Base-by-base conservation (phyloP, 2,888 invertebrate genomes). In the Lithophane ornitopus region DNA sequence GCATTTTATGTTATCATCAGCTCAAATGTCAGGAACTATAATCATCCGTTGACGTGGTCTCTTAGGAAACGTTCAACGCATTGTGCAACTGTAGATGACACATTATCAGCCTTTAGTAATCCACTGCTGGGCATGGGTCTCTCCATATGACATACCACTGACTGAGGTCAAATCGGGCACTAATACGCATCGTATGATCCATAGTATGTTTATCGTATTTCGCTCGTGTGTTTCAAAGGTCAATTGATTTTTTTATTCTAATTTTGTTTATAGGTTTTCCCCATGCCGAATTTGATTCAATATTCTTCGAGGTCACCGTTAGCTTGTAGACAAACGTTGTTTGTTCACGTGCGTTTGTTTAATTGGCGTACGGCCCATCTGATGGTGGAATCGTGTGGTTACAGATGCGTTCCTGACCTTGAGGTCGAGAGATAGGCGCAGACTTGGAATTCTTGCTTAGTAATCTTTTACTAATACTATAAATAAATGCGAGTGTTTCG, bases 201-300 rank as follows among this genome's bases (percentile, higher is more conserved):
- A 28, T 66, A 22, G 6, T 54, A 66, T 16, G 22, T 22, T 34
- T 34, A 22, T 16, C 28, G 22, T 58, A 12, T 16, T 78, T 26
- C 39, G 59, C 52, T 68, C 54, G 19, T 58, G 22, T 62, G 34
- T 49, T 77, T 56, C 34, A 62, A 62, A 69, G 73, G 56, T 68
- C 84, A 52, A 71, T 19, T 41, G 62, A 46, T 46, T 79, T 79
- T 82, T 58, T 41, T 52, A 56, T 59, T 61, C 34, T 65, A 56
- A 77, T 81, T n/a, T n/a, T 75, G 56, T 49, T 63, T 49, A 61
- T 59, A 62, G 80, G 68, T 69, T 80, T 84, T 81, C 65, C 73
- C 80, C 81, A 61, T 61, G 52, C 58, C 39, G 22, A 74, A 74
- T 66, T 84, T 62, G 66, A 56, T 80, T 80, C 22, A 66, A 66